These are phyloP conservation scores for Enteromius thamalakanensis DNA, from an alignment of 2,797 vertebrate species.

Conservation along the genomic window DNA sequence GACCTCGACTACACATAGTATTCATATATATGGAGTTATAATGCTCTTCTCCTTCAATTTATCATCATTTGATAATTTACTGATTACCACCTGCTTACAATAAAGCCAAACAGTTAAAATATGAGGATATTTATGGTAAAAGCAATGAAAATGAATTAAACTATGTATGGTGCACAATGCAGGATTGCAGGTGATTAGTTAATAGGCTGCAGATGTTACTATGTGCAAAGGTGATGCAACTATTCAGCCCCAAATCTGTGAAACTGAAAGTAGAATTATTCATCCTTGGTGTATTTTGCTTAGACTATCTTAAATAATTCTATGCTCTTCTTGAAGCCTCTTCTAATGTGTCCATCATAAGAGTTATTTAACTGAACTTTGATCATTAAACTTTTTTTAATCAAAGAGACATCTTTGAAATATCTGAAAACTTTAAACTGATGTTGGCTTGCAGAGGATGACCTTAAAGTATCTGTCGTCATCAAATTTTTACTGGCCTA, in stretches of 20 bases:
- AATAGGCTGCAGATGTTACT: neutral
- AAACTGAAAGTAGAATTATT: neutral
- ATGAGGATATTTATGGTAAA: neutral
- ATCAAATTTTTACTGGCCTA: neutral
- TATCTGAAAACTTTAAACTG: slow-evolving; percentile 2
- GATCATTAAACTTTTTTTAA: neutral
- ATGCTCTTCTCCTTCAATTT: neutral
- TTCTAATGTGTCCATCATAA: slow-evolving; percentile 12
- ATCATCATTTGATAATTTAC: neutral
- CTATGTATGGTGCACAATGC: neutral
- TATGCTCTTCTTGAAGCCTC: neutral
- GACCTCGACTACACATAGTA: neutral
- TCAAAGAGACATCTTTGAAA: neutral
- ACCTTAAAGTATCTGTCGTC: neutral
- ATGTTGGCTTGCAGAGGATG: neutral
- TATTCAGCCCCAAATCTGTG: neutral
- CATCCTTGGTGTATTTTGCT: neutral
- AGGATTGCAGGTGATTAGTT: neutral
- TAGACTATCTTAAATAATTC: neutral
- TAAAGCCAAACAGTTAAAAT: neutral
- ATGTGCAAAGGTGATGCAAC: neutral
- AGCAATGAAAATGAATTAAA: neutral
- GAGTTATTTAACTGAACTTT: slow-evolving; percentile 1
- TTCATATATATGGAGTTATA: neutral
- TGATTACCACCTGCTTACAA: neutral